Conservation (phyloP, 1,140 invertebrate genomes). For the Drosophila lowei region DNA sequence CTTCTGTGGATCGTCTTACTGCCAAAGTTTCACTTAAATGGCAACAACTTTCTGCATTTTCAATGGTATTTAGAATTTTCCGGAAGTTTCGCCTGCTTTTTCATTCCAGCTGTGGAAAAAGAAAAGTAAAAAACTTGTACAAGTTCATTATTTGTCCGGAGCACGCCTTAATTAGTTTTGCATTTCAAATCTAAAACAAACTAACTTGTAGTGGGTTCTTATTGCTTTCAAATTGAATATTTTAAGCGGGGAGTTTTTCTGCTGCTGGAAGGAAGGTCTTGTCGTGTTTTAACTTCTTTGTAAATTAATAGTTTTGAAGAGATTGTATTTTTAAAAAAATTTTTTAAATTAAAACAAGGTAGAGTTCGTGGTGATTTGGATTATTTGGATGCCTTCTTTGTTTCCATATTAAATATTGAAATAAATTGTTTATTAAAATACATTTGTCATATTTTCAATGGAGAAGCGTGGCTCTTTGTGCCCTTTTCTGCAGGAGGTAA, state of each 20-base stretch:
- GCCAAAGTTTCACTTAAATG: conserved; percentile 61
- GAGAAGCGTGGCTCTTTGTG: too few species aligned
- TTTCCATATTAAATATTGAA: too few species aligned
- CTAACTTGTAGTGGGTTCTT: conserved; percentile 35
- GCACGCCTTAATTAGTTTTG: conserved; percentile 59
- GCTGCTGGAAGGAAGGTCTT: neutral
- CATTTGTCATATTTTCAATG: too few species aligned
- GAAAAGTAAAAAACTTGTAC: conserved; percentile 41
- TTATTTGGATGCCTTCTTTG: too few species aligned
- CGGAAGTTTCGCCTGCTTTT: conserved; percentile 28
- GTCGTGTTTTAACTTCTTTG: neutral
- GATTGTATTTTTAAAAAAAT: conserved; percentile 1
- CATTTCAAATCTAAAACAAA: conserved; percentile 48
- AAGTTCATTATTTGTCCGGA: conserved; percentile 60
- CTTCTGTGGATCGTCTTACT: conserved; percentile 34
- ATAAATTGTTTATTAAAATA: too few species aligned
- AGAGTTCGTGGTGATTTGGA: too few species aligned
- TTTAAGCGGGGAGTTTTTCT: conserved; percentile 2
- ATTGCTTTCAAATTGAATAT: conserved; percentile 27
- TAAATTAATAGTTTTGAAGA: neutral
- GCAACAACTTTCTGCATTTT: conserved; percentile 61
- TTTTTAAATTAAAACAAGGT: conserved; percentile 1
- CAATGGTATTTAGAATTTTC: conserved; percentile 54
- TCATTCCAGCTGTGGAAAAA: neutral
- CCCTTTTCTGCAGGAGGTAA: too few species aligned